These are phyloP conservation scores for Podarcis raffonei DNA, from an alignment of 2,113 vertebrate species.

Conservation along the genomic window DNA sequence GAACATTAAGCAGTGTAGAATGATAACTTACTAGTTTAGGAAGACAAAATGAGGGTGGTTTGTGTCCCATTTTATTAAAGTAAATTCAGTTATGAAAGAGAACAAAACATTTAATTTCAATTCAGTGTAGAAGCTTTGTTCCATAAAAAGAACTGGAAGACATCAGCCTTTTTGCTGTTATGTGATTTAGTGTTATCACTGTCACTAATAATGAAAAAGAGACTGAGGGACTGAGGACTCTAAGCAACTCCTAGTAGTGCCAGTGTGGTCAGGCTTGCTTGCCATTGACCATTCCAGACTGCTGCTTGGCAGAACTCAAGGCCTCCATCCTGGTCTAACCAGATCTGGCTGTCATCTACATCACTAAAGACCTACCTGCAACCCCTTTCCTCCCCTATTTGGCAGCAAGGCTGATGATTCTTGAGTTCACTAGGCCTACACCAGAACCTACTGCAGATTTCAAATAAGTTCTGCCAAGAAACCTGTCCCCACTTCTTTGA, in stretches of 20 bases:
- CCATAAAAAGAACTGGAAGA: background rate
- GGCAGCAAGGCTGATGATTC: background rate
- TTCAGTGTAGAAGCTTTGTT: background rate
- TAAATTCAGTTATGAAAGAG: conserved; percentile 23
- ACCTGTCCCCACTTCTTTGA: background rate
- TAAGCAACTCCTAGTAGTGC: background rate
- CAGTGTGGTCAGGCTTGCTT: background rate
- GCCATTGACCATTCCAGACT: background rate
- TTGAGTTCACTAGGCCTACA: background rate
- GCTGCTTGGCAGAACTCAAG: background rate
- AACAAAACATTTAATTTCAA: conserved; percentile 6
- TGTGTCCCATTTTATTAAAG: conserved; percentile 14
- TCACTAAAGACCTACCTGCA: background rate
- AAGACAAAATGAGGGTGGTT: conserved; percentile 18
- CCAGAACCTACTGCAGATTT: too few relatives aligned
- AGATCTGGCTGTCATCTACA: background rate
- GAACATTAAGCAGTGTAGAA: conserved; percentile 39
- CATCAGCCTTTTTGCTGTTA: too few relatives aligned
- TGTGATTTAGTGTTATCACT: background rate
- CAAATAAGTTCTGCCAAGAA: background rate
- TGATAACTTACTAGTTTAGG: conserved; percentile 34
- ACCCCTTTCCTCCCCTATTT: background rate
- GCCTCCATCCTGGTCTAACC: background rate
- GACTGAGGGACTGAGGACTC: too few relatives aligned
- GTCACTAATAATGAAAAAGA: background rate